These are phyloP conservation scores for Euplagia quadripunctaria DNA, from an alignment of 2,888 invertebrate genomes.

Conservation along the genomic window DNA sequence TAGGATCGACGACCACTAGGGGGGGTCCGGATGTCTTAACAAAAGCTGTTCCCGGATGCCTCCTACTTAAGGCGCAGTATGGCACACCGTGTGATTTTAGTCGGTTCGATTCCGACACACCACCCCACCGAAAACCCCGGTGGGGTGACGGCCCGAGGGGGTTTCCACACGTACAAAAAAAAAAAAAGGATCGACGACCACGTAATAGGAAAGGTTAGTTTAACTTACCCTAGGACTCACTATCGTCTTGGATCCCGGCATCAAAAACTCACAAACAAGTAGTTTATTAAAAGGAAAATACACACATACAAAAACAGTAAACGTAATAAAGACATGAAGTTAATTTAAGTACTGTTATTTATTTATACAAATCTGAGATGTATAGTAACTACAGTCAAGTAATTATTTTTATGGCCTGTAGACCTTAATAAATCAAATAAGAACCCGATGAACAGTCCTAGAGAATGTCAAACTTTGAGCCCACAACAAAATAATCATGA, in stretches of 20 bases:
- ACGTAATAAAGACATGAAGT: background rate
- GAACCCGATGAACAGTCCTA: background rate
- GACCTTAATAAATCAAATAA: background rate
- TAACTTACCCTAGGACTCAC: background rate
- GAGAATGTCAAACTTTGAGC: background rate
- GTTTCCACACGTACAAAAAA: too few species aligned
- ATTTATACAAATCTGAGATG: background rate
- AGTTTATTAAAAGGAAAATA: background rate
- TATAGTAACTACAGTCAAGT: background rate
- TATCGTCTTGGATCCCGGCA: background rate
- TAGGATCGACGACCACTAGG: too few species aligned
- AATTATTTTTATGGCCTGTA: background rate
- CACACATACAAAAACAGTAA: too few species aligned
- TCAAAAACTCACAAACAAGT: background rate
- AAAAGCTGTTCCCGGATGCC: too few species aligned
- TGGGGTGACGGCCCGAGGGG: too few species aligned
- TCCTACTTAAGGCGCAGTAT: too few species aligned
- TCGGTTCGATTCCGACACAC: too few species aligned
- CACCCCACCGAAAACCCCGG: too few species aligned
- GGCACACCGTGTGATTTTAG: too few species aligned
- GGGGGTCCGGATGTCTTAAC: too few species aligned
- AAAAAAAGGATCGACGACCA: background rate
- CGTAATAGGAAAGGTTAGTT: background rate
- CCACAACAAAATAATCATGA: too few species aligned
- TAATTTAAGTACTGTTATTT: background rate